A percentile compares a stretch with the other conserved stretches of the same genome.
phyloP scores from a whole-genome alignment of 2,888 invertebrate species.

The Macrosoma leucophasiata region DNA sequence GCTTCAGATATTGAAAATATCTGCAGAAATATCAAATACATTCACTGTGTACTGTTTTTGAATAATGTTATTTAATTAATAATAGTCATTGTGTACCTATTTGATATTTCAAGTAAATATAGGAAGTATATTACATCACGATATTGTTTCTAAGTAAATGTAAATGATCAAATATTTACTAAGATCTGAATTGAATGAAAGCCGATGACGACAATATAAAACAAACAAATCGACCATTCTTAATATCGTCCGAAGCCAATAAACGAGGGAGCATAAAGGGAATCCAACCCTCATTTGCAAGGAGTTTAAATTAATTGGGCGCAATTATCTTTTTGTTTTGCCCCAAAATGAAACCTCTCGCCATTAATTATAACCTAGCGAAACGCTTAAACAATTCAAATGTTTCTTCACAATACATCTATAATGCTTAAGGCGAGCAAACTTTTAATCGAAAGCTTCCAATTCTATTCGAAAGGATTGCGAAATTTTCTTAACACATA shows the following conservation, averaged over 20 bases:
- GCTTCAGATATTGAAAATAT: no score
- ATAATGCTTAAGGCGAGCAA: slow-evolving; percentile 31
- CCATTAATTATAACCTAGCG: slow-evolving; percentile 56
- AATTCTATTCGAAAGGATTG: slow-evolving; percentile 32
- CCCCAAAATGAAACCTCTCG: slow-evolving; percentile 46
- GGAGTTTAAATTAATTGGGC: slow-evolving; percentile 65
- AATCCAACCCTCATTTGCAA: slow-evolving; percentile 54
- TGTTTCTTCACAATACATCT: slow-evolving; percentile 40
- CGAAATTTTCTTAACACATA: no score
- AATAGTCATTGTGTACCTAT: slow-evolving; percentile 13
- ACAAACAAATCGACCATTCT: slow-evolving; percentile 50
- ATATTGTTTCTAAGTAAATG: no score
- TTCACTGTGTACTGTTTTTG: no score
- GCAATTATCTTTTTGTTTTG: slow-evolving; percentile 69
- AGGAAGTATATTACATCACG: no score
- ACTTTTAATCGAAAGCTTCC: slow-evolving; percentile 34
- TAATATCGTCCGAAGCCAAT: slow-evolving; percentile 48
- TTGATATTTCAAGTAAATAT: no score
- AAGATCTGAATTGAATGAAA: no score
- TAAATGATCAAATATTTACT: no score
- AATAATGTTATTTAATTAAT: no score
- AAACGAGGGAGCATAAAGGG: slow-evolving; percentile 43
- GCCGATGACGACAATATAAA: no score
- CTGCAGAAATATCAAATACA: no score
- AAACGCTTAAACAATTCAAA: slow-evolving; percentile 39